Evolutionary conservation across 2,888 invertebrate species (phyloP), one percentile per base, ranked within the genome.

Genomic region (Drosophila monieri): DNA sequence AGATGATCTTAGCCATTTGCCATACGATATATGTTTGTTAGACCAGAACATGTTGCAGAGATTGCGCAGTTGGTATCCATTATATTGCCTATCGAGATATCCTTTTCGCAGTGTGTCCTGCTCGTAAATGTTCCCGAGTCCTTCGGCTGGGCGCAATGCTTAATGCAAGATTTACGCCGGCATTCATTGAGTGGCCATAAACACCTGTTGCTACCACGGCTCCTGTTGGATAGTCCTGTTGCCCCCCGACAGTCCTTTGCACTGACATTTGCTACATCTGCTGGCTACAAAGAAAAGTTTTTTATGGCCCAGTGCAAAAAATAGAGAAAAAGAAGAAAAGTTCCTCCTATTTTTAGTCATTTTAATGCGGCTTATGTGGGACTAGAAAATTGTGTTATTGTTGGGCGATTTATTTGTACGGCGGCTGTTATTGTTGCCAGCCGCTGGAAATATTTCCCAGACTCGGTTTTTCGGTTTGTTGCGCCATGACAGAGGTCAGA

Each of bases 121-220:
- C 56, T 85, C 77, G 86, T 69, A 69, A 76, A 72, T 58, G 80
- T 68, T 68, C 30, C 55, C 37, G 51, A 35, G 59, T 77, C 55
- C 77, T 68, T 67, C 58, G 67, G 60, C 58, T 41, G 47, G 62
- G 53, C 9, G 14, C 6, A 44, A 61, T 72, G 58, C 77, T 88
- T 70, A 79, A 75, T 84, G 88, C 65, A 85, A 83, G 86, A 83
- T 88, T 83, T 83, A 83, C 86, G 81, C 77, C 77, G 83, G 79
- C 81, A 88, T 85, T 77, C 86, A 85, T 83, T 61, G 88, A 79
- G 68, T 69, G 75, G 58, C 51, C 60, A 37, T 85, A 64, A 71
- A 68, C 81, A 83, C 88, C 81, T 83, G 81, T 88, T 83, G 81
- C 72, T 53, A 32, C 44, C 27, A 18, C n/a, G 53, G 25, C 53